phyloP scores from a whole-genome alignment of 2,797 vertebrate genomes.

The Chaunax sp. region DNA sequence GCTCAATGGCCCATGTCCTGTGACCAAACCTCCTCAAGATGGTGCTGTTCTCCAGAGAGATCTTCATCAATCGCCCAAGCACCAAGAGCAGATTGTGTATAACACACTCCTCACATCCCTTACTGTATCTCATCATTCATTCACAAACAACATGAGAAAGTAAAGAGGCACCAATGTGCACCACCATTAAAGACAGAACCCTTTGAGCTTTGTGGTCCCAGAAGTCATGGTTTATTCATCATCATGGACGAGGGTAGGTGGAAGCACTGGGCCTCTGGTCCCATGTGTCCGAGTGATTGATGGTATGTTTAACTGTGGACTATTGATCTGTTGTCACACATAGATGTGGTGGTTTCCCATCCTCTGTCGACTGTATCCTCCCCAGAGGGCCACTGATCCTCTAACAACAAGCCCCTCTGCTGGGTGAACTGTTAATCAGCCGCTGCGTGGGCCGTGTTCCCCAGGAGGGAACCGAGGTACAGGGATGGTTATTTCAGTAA shows the following conservation, averaged over 20 bases:
- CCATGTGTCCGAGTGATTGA: slow-evolving; percentile 66
- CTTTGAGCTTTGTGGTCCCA: slow-evolving; percentile 22
- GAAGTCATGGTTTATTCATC: slow-evolving; percentile 62
- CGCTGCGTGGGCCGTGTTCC: background rate
- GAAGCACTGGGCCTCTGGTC: slow-evolving; percentile 27
- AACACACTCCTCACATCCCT: background rate
- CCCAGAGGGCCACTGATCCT: slow-evolving; percentile 40
- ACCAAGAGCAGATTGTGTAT: background rate
- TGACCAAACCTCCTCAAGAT: slow-evolving; percentile 57
- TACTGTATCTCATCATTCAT: background rate
- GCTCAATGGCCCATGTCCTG: slow-evolving; percentile 9
- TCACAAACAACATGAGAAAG: background rate
- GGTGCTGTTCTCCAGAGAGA: slow-evolving; percentile 56
- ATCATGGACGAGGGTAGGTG: slow-evolving; percentile 32
- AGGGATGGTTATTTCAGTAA: too few relatives aligned
- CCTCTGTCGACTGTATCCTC: slow-evolving; percentile 19
- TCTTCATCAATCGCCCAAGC: background rate
- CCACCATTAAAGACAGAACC: slow-evolving; percentile 7
- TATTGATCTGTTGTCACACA: slow-evolving; percentile 69
- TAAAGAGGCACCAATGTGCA: background rate
- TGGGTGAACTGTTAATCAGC: slow-evolving; percentile 36
- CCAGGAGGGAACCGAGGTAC: background rate
- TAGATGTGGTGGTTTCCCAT: slow-evolving; percentile 43
- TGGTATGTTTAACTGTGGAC: slow-evolving; percentile 61
- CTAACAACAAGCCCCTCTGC: slow-evolving; percentile 23